Evolutionary conservation across 2,797 vertebrate species (phyloP), one percentile per base, ranked within the genome.

Genomic region (Babyrousa celebensis): DNA sequence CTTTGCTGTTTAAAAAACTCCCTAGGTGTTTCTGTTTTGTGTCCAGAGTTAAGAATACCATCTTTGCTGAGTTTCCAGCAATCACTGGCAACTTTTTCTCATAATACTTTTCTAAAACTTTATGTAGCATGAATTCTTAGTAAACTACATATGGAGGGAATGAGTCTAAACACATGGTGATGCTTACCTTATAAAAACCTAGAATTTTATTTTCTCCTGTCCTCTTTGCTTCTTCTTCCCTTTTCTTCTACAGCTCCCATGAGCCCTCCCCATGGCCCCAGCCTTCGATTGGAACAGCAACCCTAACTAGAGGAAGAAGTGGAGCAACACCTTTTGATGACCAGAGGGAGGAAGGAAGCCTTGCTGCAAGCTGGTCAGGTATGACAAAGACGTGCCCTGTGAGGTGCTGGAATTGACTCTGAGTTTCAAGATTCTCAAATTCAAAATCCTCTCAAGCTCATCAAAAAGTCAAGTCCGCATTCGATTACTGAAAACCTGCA

Each of bases 361-460:
- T 75, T 80, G 54, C 29, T 80, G 11, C 16, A 52, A 85, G 58
- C n/a, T 52, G 90, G 40, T 93, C 54, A 63, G 71, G 3, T n/a
- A 11, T 40, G 71, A 62, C 56, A 62, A 80, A 60, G 43, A 62
- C 9, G 8, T 70, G 56, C n/a, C 89, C 80, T 77, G 52, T 23
- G 8, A 68, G 71, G 48, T 71, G 36, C 78, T 80, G 56, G 62
- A 43, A 20, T 14, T 67, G 68, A 96, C 11, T 67, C 67, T 54
- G 83, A 89, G 36, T 71, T 92, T 68, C 36, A 71, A n/a, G 32
- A 70, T 62, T 89, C 25, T 72, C 52, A 92, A 17, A 56, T 96
- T 95, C 36, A 94, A 52, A 90, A 58, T 94, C 40, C 27, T 96
- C 52, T 94, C 63, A 95, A 74, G 68, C 56, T 75, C 56, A 95